A percentile compares a stretch with the other conserved stretches of the same genome.
Evolutionary conservation across 2,797 vertebrate genomes (phyloP).

Genomic region (Lindbergichthys nudifrons): DNA sequence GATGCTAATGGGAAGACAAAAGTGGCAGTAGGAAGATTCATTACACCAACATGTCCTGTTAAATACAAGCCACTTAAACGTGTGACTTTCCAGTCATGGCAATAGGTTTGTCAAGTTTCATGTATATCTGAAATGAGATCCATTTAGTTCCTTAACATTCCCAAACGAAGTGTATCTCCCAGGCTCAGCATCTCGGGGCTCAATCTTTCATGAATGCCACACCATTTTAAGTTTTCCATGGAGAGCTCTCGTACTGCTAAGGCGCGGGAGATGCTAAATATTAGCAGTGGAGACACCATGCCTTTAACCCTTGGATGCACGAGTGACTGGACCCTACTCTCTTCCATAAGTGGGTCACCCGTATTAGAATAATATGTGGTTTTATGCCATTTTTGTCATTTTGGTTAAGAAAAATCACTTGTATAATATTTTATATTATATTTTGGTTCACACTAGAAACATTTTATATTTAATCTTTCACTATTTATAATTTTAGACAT

Average conservation of each 20-base stretch:
- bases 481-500: no score
- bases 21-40: not conserved
- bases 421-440: no score
- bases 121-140: not conserved
- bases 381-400: no score
- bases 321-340: no score
- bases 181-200: conserved; percentile 28
- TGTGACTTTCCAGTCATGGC: not conserved
- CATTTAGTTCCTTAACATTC: conserved; percentile 16
- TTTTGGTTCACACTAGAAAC: no score
- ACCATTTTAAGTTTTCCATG: conserved; percentile 47
- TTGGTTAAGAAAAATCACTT: no score
- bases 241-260: conserved; percentile 51
- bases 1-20: not conserved
- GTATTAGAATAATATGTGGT: no score
- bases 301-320: conserved; percentile 10
- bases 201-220: conserved; percentile 57
- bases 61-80: conserved; percentile 9
- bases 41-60: conserved; percentile 2
- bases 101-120: not conserved
- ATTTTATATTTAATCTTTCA: no score
- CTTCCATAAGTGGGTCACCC: no score
- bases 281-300: conserved; percentile 43
- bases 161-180: conserved; percentile 25
- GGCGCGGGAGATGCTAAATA: conserved; percentile 44